A percentile compares a stretch with the other conserved stretches of the same genome.
Evolutionary conservation across 2,888 invertebrate species (phyloP).

Genomic region (Prosapia bicincta): DNA sequence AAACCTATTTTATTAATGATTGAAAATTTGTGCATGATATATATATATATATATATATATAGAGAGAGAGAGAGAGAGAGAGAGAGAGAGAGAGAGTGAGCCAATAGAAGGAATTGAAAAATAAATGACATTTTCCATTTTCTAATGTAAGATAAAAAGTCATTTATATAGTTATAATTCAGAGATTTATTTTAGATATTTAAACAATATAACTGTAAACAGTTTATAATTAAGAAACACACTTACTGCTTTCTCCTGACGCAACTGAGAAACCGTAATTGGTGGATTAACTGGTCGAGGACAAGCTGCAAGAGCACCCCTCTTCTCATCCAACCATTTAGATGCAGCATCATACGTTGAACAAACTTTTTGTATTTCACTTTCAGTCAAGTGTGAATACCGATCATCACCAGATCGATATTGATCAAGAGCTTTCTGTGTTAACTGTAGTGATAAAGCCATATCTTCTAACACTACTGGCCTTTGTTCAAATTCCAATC

Average conservation of each 20-base stretch:
- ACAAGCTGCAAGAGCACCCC: constrained; percentile 60
- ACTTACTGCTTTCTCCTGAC: constrained; percentile 70
- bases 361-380: constrained; percentile 74
- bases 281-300: constrained; percentile 71
- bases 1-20: too few species aligned
- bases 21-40: too few species aligned
- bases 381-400: constrained; percentile 56
- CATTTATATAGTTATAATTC: too few species aligned
- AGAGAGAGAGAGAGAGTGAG: too few species aligned
- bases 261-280: constrained; percentile 73
- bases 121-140: too few species aligned
- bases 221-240: too few species aligned
- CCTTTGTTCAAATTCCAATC: constrained; percentile 75
- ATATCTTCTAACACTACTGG: constrained; percentile 78
- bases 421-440: constrained; percentile 74
- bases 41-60: too few species aligned
- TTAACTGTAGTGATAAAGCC: constrained; percentile 69
- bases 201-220: too few species aligned
- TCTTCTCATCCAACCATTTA: constrained; percentile 78
- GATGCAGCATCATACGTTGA: constrained; percentile 67
- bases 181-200: too few species aligned
- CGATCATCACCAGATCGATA: constrained; percentile 53
- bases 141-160: too few species aligned
- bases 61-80: too few species aligned
- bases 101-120: too few species aligned